A percentile compares a stretch with the other conserved stretches of the same genome.
phyloP scores from a whole-genome alignment of 2,113 vertebrate species.

The Girardinichthys multiradiatus region DNA sequence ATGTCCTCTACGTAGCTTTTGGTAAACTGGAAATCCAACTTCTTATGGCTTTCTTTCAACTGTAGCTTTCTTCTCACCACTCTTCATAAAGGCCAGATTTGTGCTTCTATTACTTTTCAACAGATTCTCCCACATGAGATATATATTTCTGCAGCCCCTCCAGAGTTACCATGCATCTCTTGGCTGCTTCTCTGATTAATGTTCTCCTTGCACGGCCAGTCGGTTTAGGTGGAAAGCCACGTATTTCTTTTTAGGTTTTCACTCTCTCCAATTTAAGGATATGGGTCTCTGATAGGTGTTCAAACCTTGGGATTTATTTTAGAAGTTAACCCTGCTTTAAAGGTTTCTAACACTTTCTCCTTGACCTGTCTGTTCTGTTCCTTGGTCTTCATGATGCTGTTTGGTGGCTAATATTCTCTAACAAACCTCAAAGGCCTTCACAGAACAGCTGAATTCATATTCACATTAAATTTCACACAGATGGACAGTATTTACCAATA shows the following conservation, averaged over 20 bases:
- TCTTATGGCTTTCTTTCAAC: background rate
- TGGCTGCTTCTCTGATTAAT: background rate
- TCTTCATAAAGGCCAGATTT: background rate
- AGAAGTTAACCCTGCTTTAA: background rate
- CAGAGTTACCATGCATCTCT: background rate
- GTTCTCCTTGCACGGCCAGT: background rate
- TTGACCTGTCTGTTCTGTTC: background rate
- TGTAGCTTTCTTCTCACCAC: background rate
- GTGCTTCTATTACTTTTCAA: background rate
- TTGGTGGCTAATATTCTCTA: background rate
- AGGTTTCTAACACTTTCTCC: background rate
- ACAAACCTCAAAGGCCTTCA: background rate
- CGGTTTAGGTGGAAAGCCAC: background rate
- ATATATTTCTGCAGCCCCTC: no score
- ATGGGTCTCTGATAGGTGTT: background rate
- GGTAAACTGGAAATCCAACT: background rate
- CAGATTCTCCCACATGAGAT: background rate
- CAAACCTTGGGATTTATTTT: background rate
- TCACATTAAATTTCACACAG: background rate
- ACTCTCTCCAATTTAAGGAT: background rate
- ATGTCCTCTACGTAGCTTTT: no score
- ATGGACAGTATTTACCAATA: background rate
- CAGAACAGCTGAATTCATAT: background rate
- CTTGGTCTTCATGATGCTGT: background rate
- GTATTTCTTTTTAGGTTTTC: no score